These are phyloP conservation scores for Lasiurus cinereus DNA, from an alignment of 2,113 vertebrate species.

Conservation along the genomic window DNA sequence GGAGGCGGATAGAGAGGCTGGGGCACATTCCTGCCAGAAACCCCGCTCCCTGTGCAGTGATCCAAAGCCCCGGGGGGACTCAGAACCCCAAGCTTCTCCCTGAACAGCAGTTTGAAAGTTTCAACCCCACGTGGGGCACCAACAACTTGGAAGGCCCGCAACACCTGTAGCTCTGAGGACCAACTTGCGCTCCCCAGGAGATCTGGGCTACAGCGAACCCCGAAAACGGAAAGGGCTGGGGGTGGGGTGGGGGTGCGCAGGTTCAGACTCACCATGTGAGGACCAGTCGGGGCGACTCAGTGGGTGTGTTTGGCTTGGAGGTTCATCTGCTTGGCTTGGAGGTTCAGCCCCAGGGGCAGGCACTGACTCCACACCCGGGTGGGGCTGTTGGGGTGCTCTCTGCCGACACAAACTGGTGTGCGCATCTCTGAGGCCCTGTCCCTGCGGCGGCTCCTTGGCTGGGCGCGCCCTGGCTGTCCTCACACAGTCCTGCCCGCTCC, in stretches of 20 bases:
- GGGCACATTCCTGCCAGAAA: neutral
- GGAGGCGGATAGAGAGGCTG: neutral
- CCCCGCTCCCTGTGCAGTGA: rapidly evolving
- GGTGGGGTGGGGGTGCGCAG: too few species aligned
- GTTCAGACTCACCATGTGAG: neutral
- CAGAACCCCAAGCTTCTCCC: neutral
- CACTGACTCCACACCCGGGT: rapidly evolving
- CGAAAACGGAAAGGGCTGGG: too few species aligned
- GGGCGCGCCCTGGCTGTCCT: neutral
- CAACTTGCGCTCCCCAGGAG: too few species aligned
- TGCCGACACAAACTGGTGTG: neutral
- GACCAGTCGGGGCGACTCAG: too few species aligned
- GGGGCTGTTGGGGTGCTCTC: neutral
- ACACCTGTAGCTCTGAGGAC: too few species aligned
- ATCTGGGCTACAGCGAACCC: neutral
- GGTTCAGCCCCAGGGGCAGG: neutral
- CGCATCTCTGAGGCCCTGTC: neutral
- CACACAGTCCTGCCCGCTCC: neutral
- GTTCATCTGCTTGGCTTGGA: neutral
- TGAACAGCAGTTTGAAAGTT: neutral
- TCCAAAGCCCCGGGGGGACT: too few species aligned
- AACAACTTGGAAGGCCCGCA: neutral
- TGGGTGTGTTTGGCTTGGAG: too few species aligned
- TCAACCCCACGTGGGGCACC: neutral
- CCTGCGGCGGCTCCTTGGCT: neutral